Base-by-base conservation (phyloP, 1,140 invertebrate genomes). In the Steinernema feltiae region DNA sequence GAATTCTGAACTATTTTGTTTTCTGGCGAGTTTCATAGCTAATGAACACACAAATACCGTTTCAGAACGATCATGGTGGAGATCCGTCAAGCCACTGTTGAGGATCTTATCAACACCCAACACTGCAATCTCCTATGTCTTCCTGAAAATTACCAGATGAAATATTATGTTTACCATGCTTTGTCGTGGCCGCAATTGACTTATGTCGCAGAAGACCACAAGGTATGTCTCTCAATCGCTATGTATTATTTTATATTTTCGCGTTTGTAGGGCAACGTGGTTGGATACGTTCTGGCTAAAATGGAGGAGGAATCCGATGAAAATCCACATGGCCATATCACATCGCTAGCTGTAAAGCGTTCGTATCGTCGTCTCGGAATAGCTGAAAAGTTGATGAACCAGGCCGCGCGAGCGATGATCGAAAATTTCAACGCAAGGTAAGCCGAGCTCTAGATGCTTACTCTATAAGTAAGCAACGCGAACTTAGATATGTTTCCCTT, bases 101-200 rank as follows among this genome's bases (percentile, higher is more conserved):
- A 94, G 82, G 97, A 99, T 88, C 88, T 99, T 53, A 94, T 99
- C 91, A 98, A 98, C 85, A 99, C 98, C 92, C 97, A 99, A 87
- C 95, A 99, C 87, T 99, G 97, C 88, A 99, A 99, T 88, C 88
- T 99, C 84, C 90, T 99, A 41, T 99, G 97, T 87, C 88, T 99
- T 79, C 97, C 97, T 17, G 97, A 99, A 88, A 99, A 99, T 88
- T 99, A 99, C 88, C 96, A 99, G 87, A 98, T 99, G 94, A 99
- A 99, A 89, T 99, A 99, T 87, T 99, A 99, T 87, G 93, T 99
- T 82, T 99, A 98, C 85, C 97, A 99, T 89, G 95, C 95, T 1
- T 89, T 99, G 0, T 97, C 95, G 0, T 99, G 97, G 97, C 97
- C 97, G 0, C 96, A 98, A 86, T 88, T 99, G 0, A 97, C 95